Evolutionary conservation across 2,797 vertebrate genomes (phyloP).

Genomic region (Syngnathus rostellatus): DNA sequence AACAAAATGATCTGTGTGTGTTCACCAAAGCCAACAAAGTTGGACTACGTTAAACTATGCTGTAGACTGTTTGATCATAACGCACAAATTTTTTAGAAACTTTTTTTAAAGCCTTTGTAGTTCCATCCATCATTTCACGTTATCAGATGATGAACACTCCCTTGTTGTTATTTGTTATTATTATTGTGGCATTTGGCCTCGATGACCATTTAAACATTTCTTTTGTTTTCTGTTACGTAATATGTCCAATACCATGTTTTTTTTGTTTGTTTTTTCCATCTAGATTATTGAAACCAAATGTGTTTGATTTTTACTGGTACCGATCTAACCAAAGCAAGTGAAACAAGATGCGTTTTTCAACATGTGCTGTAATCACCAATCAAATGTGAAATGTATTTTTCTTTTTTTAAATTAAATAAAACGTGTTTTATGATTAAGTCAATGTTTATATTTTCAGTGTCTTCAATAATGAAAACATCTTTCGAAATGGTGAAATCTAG

Average conservation of each 20-base stretch:
- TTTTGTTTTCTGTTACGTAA: slow-evolving; percentile 5
- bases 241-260: neutral
- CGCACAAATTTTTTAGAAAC: slow-evolving; percentile 32
- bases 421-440: slow-evolving; percentile 24
- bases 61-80: slow-evolving; percentile 4
- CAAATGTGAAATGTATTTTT: slow-evolving; percentile 60
- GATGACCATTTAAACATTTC: neutral
- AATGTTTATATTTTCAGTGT: slow-evolving; percentile 20
- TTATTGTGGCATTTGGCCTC: neutral
- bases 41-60: slow-evolving; percentile 11
- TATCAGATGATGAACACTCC: slow-evolving; percentile 9
- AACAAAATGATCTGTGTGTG: slow-evolving; percentile 29
- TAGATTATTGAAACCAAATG: slow-evolving; percentile 12
- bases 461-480: neutral
- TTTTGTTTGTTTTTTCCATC: slow-evolving; percentile 6
- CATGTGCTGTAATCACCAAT: slow-evolving; percentile 50
- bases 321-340: slow-evolving; percentile 46
- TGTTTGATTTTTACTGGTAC: slow-evolving; percentile 5
- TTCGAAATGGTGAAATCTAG: slow-evolving; percentile 22
- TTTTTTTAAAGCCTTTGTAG: slow-evolving; percentile 42
- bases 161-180: neutral
- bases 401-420: slow-evolving; percentile 54
- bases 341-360: slow-evolving; percentile 32
- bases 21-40: neutral
- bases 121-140: slow-evolving; percentile 27